Evolutionary conservation across 1,140 invertebrate species (phyloP), one percentile per base, ranked within the genome.

Genomic region (Aphaenogaster rudis): DNA sequence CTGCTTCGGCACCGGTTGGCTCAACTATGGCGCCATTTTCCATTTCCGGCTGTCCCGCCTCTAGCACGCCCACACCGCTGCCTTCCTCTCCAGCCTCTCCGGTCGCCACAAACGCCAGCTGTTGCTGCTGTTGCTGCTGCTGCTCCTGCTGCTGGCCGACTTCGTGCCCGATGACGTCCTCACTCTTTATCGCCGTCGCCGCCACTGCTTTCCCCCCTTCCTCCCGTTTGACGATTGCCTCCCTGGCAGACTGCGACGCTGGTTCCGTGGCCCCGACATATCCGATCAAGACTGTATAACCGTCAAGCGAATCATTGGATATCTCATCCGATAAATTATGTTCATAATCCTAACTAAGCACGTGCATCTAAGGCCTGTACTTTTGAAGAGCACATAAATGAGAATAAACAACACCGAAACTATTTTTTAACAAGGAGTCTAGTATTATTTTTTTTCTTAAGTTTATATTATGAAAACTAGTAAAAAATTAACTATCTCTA

Each of bases 31-130:
- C 94, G 94, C 94, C 94, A 95, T 95, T 95, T 95, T 95, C 94
- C 84, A 94, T 94, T 94, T 94, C 94, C 93, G 91, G 92, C 78
- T 92, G 94, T 89, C 93, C 94, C 94, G 94, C 94, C 94, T 95
- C 94, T 88, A 95, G 93, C 92, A 95, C 94, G 94, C 94, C 94
- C 93, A 95, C 94, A 82, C 67, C 85, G 82, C 93, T 93, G 89
- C 93, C 92, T 42, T 94, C 93, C 52, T 93, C 93, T 42, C 79
- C 86, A 81, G 92, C 92, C 91, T 94, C 93, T 61, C 92, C 92
- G 9, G 71, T 88, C 84, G 89, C 88, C 50, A 91, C 89, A 86
- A 94, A 94, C 42, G 88, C 90, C 79, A 90, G 71, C 76, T 87
- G 79, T 39, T 76, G 54, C 39, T 48, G 52, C 42, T 80, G 61